Evolutionary conservation across 2,888 invertebrate genomes (phyloP).

Genomic region (Chloroclystis v-ata): DNA sequence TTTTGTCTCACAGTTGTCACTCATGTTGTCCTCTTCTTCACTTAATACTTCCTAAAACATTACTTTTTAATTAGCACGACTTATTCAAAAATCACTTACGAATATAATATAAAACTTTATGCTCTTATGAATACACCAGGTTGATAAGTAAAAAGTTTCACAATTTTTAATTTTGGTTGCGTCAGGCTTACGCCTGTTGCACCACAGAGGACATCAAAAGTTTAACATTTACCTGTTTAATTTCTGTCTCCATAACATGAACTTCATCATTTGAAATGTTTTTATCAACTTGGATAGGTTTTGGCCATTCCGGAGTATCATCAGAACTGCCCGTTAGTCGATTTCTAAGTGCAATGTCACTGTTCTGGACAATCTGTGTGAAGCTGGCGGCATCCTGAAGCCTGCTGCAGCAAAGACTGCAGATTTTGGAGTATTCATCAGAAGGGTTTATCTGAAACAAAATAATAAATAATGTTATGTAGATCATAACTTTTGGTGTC

Average conservation of each 20-base stretch:
- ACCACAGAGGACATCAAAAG: too few relatives aligned
- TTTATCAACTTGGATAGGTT: constrained; percentile 59
- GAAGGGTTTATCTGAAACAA: constrained; percentile 42
- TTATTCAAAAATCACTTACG: too few relatives aligned
- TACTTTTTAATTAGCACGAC: too few relatives aligned
- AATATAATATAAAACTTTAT: too few relatives aligned
- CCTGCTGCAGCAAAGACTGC: constrained; percentile 45
- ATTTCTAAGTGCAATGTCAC: constrained; percentile 40
- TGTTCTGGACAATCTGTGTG: constrained; percentile 39
- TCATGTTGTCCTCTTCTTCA: constrained; percentile 47
- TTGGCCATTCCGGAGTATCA: constrained; percentile 46
- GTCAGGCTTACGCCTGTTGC: too few relatives aligned
- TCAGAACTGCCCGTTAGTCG: background rate
- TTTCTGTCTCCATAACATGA: constrained; percentile 41
- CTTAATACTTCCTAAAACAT: constrained; percentile 48
- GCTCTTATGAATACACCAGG: too few relatives aligned
- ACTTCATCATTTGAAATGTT: constrained; percentile 38
- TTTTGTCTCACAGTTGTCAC: constrained; percentile 15
- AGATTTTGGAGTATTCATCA: constrained; percentile 58
- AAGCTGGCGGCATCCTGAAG: constrained; percentile 50
- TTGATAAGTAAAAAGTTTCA: too few relatives aligned
- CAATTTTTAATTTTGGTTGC: too few relatives aligned
- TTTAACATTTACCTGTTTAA: constrained; percentile 57
- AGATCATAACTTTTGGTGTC: too few relatives aligned
- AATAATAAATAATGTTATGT: background rate